Percentiles rank a stretch among this genome's conserved stretches.
Conservation (phyloP, 1,140 invertebrate species). For the Tetramorium alpestre region DNA sequence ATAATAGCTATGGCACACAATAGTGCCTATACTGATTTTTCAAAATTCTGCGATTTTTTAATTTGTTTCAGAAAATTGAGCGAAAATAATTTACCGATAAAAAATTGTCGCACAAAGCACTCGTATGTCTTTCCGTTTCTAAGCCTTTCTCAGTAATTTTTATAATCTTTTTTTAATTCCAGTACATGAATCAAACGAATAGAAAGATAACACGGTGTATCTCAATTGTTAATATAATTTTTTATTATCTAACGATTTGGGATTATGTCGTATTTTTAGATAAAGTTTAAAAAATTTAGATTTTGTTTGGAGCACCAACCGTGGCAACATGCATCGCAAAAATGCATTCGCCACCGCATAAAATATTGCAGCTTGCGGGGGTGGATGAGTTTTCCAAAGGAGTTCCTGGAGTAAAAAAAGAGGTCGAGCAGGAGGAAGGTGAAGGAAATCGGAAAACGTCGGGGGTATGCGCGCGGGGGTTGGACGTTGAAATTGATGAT, state of each 20-base stretch:
- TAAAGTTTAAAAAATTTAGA: conserved; percentile 25
- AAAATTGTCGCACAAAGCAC: not conserved
- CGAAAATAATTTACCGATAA: not conserved
- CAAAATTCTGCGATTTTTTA: not conserved
- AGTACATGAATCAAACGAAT: not conserved
- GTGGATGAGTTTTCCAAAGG: conserved; percentile 20
- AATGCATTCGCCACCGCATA: conserved; percentile 56
- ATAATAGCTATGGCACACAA: not conserved
- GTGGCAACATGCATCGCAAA: conserved; percentile 22
- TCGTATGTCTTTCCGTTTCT: not conserved
- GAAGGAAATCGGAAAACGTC: conserved; percentile 41
- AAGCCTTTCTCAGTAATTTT: not conserved
- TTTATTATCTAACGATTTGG: not conserved
- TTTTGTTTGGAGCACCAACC: not conserved
- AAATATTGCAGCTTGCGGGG: conserved; percentile 44
- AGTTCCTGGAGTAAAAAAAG: conserved; percentile 46
- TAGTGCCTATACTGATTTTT: not conserved
- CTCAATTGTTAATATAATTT: not conserved
- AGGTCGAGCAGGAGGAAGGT: conserved; percentile 37
- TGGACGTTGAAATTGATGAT: conserved; percentile 72
- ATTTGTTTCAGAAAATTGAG: not conserved
- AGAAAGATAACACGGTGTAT: not conserved
- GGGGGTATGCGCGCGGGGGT: conserved; percentile 6
- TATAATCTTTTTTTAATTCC: not conserved
- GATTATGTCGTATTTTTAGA: not conserved